These are phyloP conservation scores for Cettia cetti DNA, from an alignment of 2,113 vertebrate genomes.

Conservation along the genomic window DNA sequence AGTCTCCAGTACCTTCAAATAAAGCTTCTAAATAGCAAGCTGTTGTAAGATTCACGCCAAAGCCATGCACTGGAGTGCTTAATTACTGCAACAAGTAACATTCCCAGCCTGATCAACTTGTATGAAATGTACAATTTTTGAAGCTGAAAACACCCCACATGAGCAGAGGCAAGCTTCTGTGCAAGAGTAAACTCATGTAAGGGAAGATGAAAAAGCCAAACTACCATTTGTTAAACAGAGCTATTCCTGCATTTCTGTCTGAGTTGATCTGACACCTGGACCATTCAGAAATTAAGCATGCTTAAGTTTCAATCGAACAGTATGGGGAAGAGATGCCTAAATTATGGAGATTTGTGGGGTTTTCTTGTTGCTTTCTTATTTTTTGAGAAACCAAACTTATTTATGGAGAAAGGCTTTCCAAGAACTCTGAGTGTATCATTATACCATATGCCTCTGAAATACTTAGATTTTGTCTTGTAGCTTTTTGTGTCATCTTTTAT, in stretches of 20 bases:
- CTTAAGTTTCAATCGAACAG: background rate
- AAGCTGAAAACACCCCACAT: background rate
- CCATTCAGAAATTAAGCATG: background rate
- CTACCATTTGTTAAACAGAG: background rate
- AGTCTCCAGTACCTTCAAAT: background rate
- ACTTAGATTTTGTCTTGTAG: background rate
- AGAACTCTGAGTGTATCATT: background rate
- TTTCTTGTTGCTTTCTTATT: background rate
- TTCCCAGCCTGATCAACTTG: background rate
- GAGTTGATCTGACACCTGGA: background rate
- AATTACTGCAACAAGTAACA: slow-evolving; percentile 22
- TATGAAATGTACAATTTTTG: background rate
- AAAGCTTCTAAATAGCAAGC: slow-evolving; percentile 4
- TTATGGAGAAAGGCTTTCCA: background rate
- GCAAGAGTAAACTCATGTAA: background rate
- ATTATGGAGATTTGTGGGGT: background rate
- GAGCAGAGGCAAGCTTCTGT: background rate
- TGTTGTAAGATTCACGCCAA: background rate
- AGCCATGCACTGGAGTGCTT: background rate
- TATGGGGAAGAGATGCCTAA: background rate
- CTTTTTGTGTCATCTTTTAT: background rate
- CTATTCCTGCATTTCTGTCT: background rate
- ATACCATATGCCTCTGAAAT: background rate
- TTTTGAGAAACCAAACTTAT: background rate
- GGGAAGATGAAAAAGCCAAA: background rate